phyloP scores from a whole-genome alignment of 2,888 invertebrate genomes.

The Syrphus vitripennis region DNA sequence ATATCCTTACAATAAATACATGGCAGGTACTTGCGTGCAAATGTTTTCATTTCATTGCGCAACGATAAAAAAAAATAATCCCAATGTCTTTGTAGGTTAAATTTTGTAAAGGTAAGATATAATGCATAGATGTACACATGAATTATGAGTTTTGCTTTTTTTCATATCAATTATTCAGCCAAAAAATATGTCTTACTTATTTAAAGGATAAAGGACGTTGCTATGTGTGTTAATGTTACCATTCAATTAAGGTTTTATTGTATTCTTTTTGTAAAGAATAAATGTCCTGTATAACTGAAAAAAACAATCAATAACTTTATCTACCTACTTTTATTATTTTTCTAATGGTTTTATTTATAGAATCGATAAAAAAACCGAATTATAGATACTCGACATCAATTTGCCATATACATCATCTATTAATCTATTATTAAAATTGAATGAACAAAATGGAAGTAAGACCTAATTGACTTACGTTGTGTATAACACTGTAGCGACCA shows the following conservation, averaged over 20 bases:
- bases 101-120: background rate
- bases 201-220: no score
- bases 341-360: background rate
- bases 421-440: no score
- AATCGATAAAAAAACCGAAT: no score
- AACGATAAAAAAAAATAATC: conserved; percentile 5
- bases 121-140: background rate
- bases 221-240: no score
- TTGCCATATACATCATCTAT: no score
- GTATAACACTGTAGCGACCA: background rate
- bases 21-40: background rate
- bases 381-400: no score
- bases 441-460: background rate
- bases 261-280: background rate
- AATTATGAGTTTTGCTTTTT: background rate
- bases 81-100: background rate
- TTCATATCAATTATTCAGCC: background rate
- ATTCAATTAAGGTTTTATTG: background rate
- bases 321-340: background rate
- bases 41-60: conserved; percentile 16
- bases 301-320: background rate
- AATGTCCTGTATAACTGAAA: background rate
- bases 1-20: background rate
- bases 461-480: background rate
- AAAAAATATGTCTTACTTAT: background rate